Evolutionary conservation across 2,113 vertebrate genomes (phyloP).

Genomic region (Ageneiosus marmoratus): DNA sequence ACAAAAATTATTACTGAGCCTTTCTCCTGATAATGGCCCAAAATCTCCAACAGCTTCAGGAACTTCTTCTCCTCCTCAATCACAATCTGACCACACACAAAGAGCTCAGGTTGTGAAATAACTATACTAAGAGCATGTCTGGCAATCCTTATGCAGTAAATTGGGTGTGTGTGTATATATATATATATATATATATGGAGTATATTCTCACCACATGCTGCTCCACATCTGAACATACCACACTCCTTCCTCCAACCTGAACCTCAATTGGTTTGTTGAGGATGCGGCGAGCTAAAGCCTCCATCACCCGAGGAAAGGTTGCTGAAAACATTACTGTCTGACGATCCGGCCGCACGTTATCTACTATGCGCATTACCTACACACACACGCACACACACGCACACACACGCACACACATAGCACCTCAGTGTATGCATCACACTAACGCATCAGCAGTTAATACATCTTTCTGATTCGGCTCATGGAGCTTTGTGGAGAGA

Average conservation of each 20-base stretch:
- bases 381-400: too few species aligned
- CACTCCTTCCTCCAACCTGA: slow-evolving; percentile 94
- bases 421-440: neutral
- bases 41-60: slow-evolving; percentile 91
- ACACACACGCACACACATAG: neutral
- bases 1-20: slow-evolving; percentile 97
- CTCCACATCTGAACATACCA: slow-evolving; percentile 96
- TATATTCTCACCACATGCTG: slow-evolving; percentile 88
- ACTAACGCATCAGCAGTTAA: neutral
- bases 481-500: too few species aligned
- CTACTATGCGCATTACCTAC: slow-evolving; percentile 98
- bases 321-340: slow-evolving; percentile 99
- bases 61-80: slow-evolving; percentile 98
- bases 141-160: neutral
- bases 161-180: neutral
- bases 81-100: slow-evolving; percentile 79
- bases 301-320: slow-evolving; percentile 97
- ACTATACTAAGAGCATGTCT: neutral
- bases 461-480: neutral
- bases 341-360: slow-evolving; percentile 93
- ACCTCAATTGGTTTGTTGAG: slow-evolving; percentile 93
- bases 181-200: too few species aligned
- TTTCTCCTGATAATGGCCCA: slow-evolving; percentile 97
- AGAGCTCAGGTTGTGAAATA: neutral
- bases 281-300: slow-evolving; percentile 93